Evolutionary conservation across 2,113 vertebrate genomes (phyloP).

Genomic region (Halcyon senegalensis): DNA sequence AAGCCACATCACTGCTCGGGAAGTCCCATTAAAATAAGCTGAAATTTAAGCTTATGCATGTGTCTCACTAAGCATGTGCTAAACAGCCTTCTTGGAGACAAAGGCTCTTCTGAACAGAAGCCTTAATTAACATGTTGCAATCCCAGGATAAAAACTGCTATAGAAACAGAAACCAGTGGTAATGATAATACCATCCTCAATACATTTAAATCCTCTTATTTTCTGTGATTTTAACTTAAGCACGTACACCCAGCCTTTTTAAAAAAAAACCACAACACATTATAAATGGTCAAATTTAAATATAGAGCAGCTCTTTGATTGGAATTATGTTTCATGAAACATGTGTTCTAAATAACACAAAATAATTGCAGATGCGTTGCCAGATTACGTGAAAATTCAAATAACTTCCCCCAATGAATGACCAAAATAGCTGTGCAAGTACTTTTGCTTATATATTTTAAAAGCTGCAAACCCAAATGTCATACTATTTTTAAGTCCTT

Average conservation of each 20-base stretch:
- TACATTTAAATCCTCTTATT: neutral
- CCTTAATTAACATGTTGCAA: neutral
- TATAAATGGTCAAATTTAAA: neutral
- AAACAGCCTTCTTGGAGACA: neutral
- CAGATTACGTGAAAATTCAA: neutral
- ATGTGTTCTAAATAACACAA: neutral
- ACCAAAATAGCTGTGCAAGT: neutral
- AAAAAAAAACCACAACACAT: neutral
- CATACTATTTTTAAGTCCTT: neutral
- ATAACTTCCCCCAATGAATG: neutral
- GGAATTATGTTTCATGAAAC: neutral
- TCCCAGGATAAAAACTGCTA: neutral
- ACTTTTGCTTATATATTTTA: neutral
- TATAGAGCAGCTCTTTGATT: neutral
- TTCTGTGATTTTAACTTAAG: neutral
- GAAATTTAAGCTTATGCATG: neutral
- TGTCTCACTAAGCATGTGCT: neutral
- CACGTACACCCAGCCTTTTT: neutral
- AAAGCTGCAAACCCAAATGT: neutral
- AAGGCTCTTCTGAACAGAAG: neutral
- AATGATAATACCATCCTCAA: neutral
- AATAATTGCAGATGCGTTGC: neutral
- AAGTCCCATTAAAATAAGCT: neutral
- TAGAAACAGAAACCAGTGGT: neutral
- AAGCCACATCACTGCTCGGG: neutral